Evolutionary conservation across 92 coral and sea anemone genomes (phyloP).

Genomic region (Scolanthus callimorphus): DNA sequence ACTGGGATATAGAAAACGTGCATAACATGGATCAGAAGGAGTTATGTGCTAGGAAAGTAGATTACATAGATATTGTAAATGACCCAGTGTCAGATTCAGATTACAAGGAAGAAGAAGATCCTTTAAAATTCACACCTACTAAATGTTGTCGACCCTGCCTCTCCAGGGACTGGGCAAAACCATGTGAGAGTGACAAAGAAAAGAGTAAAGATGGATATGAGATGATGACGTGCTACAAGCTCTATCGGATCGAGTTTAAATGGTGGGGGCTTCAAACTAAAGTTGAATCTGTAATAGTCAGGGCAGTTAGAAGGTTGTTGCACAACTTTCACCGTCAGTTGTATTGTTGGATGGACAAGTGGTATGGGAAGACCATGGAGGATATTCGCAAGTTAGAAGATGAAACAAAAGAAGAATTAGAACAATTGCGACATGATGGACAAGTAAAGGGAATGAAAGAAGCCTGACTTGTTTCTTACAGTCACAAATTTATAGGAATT

Average conservation of each 20-base stretch:
- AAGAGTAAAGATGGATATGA: slow-evolving; percentile 32
- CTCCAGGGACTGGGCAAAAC: slow-evolving; percentile 44
- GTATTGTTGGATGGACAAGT: slow-evolving; percentile 92
- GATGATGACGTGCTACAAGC: slow-evolving; percentile 93
- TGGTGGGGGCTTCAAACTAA: slow-evolving; percentile 81
- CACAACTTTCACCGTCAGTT: slow-evolving; percentile 96
- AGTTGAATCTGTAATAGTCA: slow-evolving; percentile 49
- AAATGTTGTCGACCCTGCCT: slow-evolving; percentile 86
- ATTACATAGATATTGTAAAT: slow-evolving; percentile 56
- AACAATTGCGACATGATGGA: slow-evolving; percentile 41
- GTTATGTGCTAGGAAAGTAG: slow-evolving; percentile 48
- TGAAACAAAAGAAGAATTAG: slow-evolving; percentile 70
- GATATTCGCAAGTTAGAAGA: slow-evolving; percentile 87
- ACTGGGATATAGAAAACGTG: slow-evolving; percentile 33
- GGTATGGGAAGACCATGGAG: slow-evolving; percentile 93
- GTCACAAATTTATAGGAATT: no score
- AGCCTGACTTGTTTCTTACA: no score
- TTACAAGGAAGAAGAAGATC: slow-evolving; percentile 93
- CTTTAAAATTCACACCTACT: slow-evolving; percentile 54
- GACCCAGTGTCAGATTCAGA: slow-evolving; percentile 33
- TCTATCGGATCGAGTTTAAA: slow-evolving; percentile 78
- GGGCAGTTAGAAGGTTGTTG: slow-evolving; percentile 69
- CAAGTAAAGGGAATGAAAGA: slow-evolving; percentile 59
- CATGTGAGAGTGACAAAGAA: slow-evolving; percentile 35
- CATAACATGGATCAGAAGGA: slow-evolving; percentile 41